Evolutionary conservation across 2,797 vertebrate genomes (phyloP).

Genomic region (Channallabes apus): DNA sequence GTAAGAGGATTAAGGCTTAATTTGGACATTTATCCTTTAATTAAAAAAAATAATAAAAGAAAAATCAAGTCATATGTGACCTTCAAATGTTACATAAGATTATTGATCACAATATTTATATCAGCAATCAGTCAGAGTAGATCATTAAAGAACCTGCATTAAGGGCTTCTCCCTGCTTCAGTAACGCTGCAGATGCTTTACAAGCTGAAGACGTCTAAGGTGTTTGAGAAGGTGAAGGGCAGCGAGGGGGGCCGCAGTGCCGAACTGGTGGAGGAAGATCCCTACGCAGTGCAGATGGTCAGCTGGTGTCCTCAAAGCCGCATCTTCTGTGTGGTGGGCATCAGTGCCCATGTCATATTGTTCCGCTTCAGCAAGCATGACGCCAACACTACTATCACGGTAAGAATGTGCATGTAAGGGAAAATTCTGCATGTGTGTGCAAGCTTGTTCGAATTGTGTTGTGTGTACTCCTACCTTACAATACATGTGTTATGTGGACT

Average conservation of each 20-base stretch:
- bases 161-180: constrained; percentile 55
- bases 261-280: constrained; percentile 92
- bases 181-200: constrained; percentile 99
- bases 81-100: not conserved
- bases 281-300: constrained; percentile 94
- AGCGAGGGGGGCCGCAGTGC: constrained; percentile 81
- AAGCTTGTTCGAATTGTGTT: not conserved
- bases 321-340: constrained; percentile 92
- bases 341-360: constrained; percentile 90
- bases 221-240: constrained; percentile 90
- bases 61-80: not conserved
- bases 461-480: not conserved
- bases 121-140: not conserved
- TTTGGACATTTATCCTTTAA: not conserved
- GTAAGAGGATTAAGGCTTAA: not conserved
- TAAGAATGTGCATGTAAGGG: constrained; percentile 71
- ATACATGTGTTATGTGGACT: not conserved
- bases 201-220: constrained; percentile 96
- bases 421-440: not conserved
- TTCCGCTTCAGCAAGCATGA: constrained; percentile 96
- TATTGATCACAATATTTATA: not conserved
- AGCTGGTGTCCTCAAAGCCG: constrained; percentile 96
- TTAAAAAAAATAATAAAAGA: not conserved
- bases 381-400: constrained; percentile 88
- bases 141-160: not conserved